These are phyloP conservation scores for Pristiophorus japonicus DNA, from an alignment of 2,113 vertebrate genomes.

Conservation along the genomic window DNA sequence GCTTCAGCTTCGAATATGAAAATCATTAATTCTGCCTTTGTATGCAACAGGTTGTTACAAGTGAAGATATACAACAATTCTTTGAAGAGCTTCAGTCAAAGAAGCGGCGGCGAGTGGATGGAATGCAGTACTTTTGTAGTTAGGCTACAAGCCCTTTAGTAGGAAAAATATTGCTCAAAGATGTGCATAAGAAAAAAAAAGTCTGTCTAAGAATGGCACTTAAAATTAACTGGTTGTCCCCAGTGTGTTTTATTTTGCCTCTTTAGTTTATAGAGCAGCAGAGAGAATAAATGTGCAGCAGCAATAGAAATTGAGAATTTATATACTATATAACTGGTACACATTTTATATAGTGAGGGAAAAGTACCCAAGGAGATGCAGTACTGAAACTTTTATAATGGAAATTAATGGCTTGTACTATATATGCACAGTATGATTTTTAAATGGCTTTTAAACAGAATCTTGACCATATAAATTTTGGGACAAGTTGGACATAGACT, in stretches of 20 bases:
- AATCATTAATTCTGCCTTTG: neutral
- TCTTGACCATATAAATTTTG: neutral
- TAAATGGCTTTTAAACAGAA: constrained; percentile 11
- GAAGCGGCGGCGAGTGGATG: constrained; percentile 68
- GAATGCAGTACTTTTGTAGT: constrained; percentile 72
- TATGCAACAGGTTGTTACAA: constrained; percentile 66
- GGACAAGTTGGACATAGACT: neutral
- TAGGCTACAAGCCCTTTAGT: constrained; percentile 46
- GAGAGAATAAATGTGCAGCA: neutral
- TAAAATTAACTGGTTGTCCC: constrained; percentile 26
- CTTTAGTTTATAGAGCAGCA: neutral
- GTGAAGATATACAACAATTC: constrained; percentile 78
- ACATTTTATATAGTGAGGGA: neutral
- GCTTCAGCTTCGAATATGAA: neutral
- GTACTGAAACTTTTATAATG: neutral
- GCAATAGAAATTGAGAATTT: constrained; percentile 17
- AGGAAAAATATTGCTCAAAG: neutral
- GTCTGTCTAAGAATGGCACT: neutral
- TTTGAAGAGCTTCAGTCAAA: constrained; percentile 79
- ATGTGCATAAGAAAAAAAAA: neutral
- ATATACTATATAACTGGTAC: neutral
- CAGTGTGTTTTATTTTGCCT: neutral
- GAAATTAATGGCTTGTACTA: constrained; percentile 8
- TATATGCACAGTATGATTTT: neutral
- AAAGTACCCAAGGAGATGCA: neutral